These are phyloP conservation scores for Coccyzus lansbergi DNA, from an alignment of 2,797 vertebrate species.

Conservation along the genomic window DNA sequence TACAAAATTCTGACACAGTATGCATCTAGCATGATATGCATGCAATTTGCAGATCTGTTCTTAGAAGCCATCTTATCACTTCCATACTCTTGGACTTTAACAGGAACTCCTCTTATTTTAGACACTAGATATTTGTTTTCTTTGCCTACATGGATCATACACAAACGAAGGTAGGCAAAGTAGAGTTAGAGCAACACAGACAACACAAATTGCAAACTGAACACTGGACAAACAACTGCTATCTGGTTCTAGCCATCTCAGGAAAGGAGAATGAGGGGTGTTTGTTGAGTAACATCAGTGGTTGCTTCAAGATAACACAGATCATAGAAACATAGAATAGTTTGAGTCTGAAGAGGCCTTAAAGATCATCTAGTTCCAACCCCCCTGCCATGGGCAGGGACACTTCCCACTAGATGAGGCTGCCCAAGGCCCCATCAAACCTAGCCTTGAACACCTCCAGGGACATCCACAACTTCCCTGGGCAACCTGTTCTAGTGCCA, in stretches of 20 bases:
- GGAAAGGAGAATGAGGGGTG: neutral
- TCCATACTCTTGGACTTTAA: neutral
- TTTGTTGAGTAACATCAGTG: neutral
- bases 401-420: too few relatives aligned
- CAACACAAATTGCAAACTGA: neutral
- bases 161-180: neutral
- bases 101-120: neutral
- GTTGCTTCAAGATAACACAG: neutral
- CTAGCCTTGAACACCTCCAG: too few relatives aligned
- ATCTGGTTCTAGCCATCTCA: neutral
- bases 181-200: neutral
- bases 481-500: too few relatives aligned
- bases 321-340: too few relatives aligned
- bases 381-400: too few relatives aligned
- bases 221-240: neutral
- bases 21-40: neutral
- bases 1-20: neutral
- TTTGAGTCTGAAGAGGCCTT: too few relatives aligned
- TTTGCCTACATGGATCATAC: neutral
- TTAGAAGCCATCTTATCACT: neutral
- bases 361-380: too few relatives aligned
- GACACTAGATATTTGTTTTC: too few relatives aligned
- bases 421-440: too few relatives aligned
- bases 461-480: too few relatives aligned
- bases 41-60: neutral